Evolutionary conservation across 2,797 vertebrate species (phyloP).

Genomic region (Gymnodraco acuticeps): DNA sequence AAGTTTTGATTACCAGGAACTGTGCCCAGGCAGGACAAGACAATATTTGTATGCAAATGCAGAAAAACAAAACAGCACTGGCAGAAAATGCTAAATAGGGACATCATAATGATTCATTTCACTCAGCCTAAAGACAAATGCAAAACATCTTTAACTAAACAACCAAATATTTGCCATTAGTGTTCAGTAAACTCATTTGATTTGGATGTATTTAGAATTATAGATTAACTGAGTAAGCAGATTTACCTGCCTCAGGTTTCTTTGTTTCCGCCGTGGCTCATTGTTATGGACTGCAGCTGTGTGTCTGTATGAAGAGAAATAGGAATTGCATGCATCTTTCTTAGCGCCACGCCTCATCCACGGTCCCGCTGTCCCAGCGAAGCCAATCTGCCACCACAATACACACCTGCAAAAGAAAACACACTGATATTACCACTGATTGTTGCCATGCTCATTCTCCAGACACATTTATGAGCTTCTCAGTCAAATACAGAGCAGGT

Average conservation of each 20-base stretch:
- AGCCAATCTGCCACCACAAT: constrained; percentile 41
- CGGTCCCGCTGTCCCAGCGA: constrained; percentile 24
- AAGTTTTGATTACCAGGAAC: constrained; percentile 54
- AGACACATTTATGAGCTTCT: constrained; percentile 40
- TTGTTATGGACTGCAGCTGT: constrained; percentile 28
- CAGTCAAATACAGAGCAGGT: constrained; percentile 54
- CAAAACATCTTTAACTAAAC: constrained; percentile 53
- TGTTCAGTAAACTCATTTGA: constrained; percentile 56
- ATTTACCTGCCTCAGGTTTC: constrained; percentile 35
- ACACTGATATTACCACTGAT: constrained; percentile 2
- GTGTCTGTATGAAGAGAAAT: constrained; percentile 26
- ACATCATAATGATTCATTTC: constrained; percentile 40
- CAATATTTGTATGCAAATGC: constrained; percentile 69
- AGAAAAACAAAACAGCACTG: constrained; percentile 52
- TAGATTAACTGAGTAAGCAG: constrained; percentile 36
- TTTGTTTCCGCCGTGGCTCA: constrained; percentile 24
- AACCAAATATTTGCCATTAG: constrained; percentile 71
- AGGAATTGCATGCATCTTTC: constrained; percentile 16
- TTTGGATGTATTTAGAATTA: constrained; percentile 66
- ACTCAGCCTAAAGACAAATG: constrained; percentile 59
- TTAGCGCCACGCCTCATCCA: constrained; percentile 42
- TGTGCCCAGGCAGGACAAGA: constrained; percentile 57
- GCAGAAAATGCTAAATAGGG: constrained; percentile 59
- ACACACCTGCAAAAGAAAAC: constrained; percentile 22
- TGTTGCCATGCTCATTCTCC: constrained; percentile 15